Evolutionary conservation across 1,140 invertebrate species (phyloP).

Genomic region (Stegodyphus dumicola): DNA sequence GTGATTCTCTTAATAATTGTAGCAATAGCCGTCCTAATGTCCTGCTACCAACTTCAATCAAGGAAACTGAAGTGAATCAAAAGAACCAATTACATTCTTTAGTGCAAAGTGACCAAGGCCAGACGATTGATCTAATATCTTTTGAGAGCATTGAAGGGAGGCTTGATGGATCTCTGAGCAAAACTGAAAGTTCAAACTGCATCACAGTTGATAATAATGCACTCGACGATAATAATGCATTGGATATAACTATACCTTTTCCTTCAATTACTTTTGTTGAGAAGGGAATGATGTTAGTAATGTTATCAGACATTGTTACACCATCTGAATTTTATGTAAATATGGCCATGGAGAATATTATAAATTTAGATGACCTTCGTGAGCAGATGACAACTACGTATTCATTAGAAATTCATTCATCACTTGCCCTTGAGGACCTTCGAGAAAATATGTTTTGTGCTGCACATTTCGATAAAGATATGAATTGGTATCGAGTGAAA

Average conservation of each 20-base stretch:
- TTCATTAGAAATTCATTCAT: neutral
- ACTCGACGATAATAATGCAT: neutral
- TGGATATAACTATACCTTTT: conserved; percentile 18
- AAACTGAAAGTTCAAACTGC: neutral
- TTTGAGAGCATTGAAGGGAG: conserved; percentile 8
- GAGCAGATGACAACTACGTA: conserved; percentile 34
- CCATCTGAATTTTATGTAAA: conserved; percentile 57
- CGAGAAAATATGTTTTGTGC: conserved; percentile 45
- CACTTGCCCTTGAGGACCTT: conserved; percentile 1
- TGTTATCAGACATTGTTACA: conserved; percentile 29
- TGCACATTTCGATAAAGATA: conserved; percentile 22
- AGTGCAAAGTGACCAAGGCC: neutral
- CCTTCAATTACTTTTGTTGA: conserved; percentile 21
- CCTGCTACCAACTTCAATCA: no score
- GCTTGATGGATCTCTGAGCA: neutral
- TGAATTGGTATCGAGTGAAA: conserved; percentile 37
- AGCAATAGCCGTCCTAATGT: neutral
- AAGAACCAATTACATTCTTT: neutral
- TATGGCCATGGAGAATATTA: conserved; percentile 17
- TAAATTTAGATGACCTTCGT: conserved; percentile 26
- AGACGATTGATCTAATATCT: conserved; percentile 6
- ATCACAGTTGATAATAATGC: neutral
- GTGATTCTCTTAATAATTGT: conserved; percentile 4
- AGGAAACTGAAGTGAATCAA: no score
- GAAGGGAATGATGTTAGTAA: conserved; percentile 32